Percentiles rank a stretch among this genome's conserved stretches.
Evolutionary conservation across 1,140 invertebrate species (phyloP).

Genomic region (Lepidotrigona ventralis): DNA sequence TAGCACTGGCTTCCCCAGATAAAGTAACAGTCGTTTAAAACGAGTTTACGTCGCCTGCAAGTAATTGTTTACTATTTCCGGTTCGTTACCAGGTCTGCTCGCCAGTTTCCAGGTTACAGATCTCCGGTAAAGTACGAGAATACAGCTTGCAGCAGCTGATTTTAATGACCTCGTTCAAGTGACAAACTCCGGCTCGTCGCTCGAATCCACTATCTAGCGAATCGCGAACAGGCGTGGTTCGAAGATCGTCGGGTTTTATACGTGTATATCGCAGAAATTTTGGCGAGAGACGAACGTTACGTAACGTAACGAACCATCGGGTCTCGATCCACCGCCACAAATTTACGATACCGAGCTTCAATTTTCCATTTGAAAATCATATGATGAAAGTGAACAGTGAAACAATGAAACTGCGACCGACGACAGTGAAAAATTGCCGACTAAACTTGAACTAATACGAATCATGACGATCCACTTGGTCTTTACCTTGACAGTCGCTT

Average conservation of each 20-base stretch:
- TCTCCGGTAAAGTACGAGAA: constrained; percentile 2
- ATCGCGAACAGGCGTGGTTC: constrained; percentile 30
- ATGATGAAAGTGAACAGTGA: no score
- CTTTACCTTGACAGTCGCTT: no score
- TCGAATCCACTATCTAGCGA: constrained; percentile 17
- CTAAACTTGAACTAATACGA: no score
- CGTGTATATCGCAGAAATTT: background rate
- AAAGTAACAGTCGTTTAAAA: background rate
- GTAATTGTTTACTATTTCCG: constrained; percentile 12
- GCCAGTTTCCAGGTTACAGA: background rate
- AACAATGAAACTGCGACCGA: no score
- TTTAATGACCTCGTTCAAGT: constrained; percentile 35
- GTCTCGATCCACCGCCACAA: no score
- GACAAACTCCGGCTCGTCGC: constrained; percentile 20
- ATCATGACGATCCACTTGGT: no score
- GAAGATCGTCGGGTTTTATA: background rate
- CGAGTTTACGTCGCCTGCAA: background rate
- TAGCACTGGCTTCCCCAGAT: background rate
- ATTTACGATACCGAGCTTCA: no score
- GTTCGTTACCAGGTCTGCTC: background rate
- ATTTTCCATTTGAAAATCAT: no score
- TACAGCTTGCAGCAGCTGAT: constrained; percentile 28
- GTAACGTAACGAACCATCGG: background rate
- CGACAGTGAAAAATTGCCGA: no score
- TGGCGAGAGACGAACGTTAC: background rate